phyloP scores from a whole-genome alignment of 2,888 invertebrate species.

The Drosophila austrosaltans region DNA sequence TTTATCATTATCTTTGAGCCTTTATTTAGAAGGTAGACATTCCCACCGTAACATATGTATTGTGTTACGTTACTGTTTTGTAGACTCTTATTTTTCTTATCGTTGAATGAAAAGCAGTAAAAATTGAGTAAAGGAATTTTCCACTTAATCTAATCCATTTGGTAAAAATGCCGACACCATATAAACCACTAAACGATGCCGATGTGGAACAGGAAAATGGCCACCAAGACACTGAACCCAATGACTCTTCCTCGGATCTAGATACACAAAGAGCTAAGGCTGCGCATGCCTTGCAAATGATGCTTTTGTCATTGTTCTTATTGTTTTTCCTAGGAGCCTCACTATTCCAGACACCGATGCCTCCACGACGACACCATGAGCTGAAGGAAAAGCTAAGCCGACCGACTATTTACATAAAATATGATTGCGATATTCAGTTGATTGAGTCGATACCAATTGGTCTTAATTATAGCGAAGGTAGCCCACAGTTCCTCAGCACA shows the following conservation, averaged over 20 bases:
- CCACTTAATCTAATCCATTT: too few species aligned
- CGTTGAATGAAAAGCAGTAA: too few species aligned
- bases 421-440: constrained; percentile 86
- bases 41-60: too few species aligned
- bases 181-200: constrained; percentile 43
- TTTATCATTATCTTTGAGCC: too few species aligned
- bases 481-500: constrained; percentile 87
- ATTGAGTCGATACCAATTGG: constrained; percentile 97
- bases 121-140: too few species aligned
- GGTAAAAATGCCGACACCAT: constrained; percentile 46
- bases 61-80: not conserved
- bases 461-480: constrained; percentile 88
- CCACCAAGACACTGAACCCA: not conserved
- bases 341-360: constrained; percentile 40
- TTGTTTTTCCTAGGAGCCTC: constrained; percentile 61
- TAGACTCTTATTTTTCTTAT: too few species aligned
- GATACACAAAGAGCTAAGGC: constrained; percentile 38
- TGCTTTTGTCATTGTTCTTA: constrained; percentile 50
- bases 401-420: not conserved
- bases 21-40: too few species aligned
- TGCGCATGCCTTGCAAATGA: constrained; percentile 57
- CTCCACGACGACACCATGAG: constrained; percentile 2
- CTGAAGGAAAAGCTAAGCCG: not conserved
- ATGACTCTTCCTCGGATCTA: not conserved
- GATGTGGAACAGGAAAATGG: constrained; percentile 48